Conservation (phyloP, 2,888 invertebrate genomes). For the Ormyrus thymus region DNA sequence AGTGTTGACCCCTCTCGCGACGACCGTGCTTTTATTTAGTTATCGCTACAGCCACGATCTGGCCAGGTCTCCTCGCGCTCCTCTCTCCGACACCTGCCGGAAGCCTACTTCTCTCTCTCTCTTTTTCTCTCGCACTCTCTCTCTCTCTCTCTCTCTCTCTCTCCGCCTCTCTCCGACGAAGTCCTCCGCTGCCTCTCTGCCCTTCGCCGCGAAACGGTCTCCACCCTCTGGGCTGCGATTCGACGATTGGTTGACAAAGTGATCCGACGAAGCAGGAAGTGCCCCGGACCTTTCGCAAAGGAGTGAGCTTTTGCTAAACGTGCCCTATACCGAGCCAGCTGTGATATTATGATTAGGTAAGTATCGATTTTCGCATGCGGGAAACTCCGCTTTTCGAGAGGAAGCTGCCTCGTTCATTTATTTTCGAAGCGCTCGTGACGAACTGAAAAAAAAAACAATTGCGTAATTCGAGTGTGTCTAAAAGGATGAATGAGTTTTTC, state of each 20-base stretch:
- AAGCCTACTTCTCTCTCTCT: neutral
- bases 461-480: too few species aligned
- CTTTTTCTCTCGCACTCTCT: neutral
- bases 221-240: neutral
- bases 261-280: neutral
- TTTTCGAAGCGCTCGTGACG: too few species aligned
- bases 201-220: neutral
- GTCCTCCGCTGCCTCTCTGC: neutral
- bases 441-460: too few species aligned
- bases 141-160: neutral
- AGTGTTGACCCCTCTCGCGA: constrained; percentile 49
- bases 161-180: neutral
- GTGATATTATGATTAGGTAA: constrained; percentile 74
- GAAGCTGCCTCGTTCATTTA: too few species aligned
- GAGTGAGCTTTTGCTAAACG: constrained; percentile 66
- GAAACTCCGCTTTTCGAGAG: too few species aligned
- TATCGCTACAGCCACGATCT: constrained; percentile 68
- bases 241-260: neutral
- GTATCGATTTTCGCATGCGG: constrained; percentile 52
- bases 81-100: neutral
- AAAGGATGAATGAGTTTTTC: too few species aligned
- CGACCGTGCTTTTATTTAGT: constrained; percentile 67
- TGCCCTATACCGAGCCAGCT: constrained; percentile 60
- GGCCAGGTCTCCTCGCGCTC: constrained; percentile 61
- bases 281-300: constrained; percentile 32